phyloP scores from a whole-genome alignment of 2,888 invertebrate genomes.

The Sicus ferrugineus region DNA sequence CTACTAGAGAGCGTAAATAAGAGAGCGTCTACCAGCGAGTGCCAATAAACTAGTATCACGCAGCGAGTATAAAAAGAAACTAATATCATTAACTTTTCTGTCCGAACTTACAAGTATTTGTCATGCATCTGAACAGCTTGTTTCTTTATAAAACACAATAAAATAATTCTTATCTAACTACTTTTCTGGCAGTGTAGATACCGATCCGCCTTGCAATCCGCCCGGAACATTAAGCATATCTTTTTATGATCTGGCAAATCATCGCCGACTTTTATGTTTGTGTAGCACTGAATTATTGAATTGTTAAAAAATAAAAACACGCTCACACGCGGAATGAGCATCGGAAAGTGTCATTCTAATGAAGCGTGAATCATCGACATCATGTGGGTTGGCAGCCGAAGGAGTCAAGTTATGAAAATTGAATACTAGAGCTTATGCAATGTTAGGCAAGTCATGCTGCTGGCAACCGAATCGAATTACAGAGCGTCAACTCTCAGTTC shows the following conservation, averaged over 20 bases:
- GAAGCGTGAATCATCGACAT: slow-evolving; percentile 21
- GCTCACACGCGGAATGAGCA: background rate
- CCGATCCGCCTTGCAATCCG: background rate
- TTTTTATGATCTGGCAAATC: slow-evolving; percentile 37
- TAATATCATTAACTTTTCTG: no score
- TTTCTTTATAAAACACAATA: no score
- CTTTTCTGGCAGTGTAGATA: background rate
- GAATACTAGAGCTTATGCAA: slow-evolving; percentile 4
- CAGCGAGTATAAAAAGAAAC: no score
- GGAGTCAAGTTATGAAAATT: slow-evolving; percentile 18
- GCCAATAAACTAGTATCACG: no score
- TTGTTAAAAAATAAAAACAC: slow-evolving; percentile 35
- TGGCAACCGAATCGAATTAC: slow-evolving; percentile 7
- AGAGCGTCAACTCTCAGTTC: background rate
- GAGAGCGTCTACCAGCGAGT: no score
- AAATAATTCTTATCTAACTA: no score
- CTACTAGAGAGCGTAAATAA: no score
- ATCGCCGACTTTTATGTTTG: slow-evolving; percentile 25
- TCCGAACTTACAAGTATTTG: no score
- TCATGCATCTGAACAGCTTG: no score
- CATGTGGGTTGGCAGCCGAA: slow-evolving; percentile 20
- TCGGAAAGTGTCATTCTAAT: slow-evolving; percentile 24
- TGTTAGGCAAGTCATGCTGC: background rate
- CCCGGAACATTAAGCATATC: slow-evolving; percentile 16
- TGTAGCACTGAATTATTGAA: slow-evolving; percentile 32